Evolutionary conservation across 2,797 vertebrate genomes (phyloP).

Genomic region (Diplodus sargus): DNA sequence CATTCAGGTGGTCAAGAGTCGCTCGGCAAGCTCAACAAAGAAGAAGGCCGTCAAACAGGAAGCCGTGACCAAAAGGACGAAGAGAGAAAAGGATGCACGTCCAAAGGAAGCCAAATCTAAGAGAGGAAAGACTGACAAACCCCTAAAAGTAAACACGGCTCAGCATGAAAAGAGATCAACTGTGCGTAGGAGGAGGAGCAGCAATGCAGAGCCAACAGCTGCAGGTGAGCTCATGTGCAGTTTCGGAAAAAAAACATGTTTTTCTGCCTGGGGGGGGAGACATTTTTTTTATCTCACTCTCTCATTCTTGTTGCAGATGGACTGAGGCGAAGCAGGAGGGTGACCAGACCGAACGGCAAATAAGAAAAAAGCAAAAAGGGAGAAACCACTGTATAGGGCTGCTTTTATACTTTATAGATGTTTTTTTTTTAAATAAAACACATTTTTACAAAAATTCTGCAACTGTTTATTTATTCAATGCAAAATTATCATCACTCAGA

Average conservation of each 20-base stretch:
- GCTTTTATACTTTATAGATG: slow-evolving; percentile 46
- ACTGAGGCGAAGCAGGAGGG: slow-evolving; percentile 45
- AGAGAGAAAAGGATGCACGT: slow-evolving; percentile 43
- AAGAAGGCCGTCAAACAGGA: slow-evolving; percentile 63
- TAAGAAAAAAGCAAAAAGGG: slow-evolving; percentile 5
- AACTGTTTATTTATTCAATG: slow-evolving; percentile 22
- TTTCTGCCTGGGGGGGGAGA: background rate
- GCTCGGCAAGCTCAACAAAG: slow-evolving; percentile 26
- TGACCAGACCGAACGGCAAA: slow-evolving; percentile 50
- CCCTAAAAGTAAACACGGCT: slow-evolving; percentile 2
- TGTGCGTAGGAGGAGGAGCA: slow-evolving; percentile 50
- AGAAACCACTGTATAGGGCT: background rate
- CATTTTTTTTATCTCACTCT: background rate
- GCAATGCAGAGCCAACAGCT: slow-evolving; percentile 4
- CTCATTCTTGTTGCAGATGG: slow-evolving; percentile 61
- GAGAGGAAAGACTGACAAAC: slow-evolving; percentile 21
- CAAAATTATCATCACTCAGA: background rate
- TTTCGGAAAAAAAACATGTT: background rate
- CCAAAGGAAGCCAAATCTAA: slow-evolving; percentile 31
- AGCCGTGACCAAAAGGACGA: slow-evolving; percentile 23
- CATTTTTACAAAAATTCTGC: slow-evolving; percentile 4
- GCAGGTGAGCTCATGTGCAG: slow-evolving; percentile 29
- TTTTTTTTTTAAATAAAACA: slow-evolving; percentile 58
- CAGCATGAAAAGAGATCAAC: slow-evolving; percentile 14
- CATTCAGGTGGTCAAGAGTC: slow-evolving; percentile 53